Percentiles rank a stretch among this genome's conserved stretches.
Conservation (phyloP, 2,113 vertebrate species). For the Otocyon megalotis region DNA sequence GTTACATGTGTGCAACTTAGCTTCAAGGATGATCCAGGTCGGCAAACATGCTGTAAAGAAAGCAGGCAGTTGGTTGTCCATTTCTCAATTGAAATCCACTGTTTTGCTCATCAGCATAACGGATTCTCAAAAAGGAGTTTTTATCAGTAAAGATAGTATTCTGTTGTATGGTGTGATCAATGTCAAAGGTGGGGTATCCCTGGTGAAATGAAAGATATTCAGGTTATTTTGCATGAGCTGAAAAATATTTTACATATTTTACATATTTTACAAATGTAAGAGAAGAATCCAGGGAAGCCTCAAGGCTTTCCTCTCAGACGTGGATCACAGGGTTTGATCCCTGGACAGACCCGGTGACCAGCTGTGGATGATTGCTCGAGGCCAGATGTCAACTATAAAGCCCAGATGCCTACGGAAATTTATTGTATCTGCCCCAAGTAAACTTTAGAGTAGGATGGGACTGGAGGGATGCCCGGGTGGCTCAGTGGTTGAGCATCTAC, state of each 20-base stretch:
- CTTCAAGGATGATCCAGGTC: not conserved
- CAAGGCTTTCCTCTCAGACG: not conserved
- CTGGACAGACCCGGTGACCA: not conserved
- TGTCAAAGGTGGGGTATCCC: not conserved
- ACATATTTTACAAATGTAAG: not conserved
- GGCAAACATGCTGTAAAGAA: not conserved
- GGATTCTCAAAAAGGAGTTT: not conserved
- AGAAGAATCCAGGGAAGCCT: not conserved
- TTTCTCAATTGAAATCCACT: not conserved
- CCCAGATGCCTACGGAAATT: not conserved
- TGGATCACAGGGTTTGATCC: not conserved
- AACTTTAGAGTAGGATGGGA: not conserved
- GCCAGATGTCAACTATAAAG: not conserved
- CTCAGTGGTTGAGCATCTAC: too few species aligned
- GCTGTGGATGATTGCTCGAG: not conserved
- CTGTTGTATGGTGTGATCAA: not conserved
- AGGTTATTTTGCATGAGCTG: not conserved
- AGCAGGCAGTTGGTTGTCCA: not conserved
- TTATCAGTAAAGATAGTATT: not conserved
- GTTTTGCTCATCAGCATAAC: not conserved
- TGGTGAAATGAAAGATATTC: not conserved
- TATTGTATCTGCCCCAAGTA: accelerated
- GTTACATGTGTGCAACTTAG: not conserved
- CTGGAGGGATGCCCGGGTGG: too few species aligned
- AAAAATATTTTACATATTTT: too few species aligned